A percentile compares a stretch with the other conserved stretches of the same genome.
phyloP scores from a whole-genome alignment of 2,888 invertebrate genomes.

The Norana najaformis region DNA sequence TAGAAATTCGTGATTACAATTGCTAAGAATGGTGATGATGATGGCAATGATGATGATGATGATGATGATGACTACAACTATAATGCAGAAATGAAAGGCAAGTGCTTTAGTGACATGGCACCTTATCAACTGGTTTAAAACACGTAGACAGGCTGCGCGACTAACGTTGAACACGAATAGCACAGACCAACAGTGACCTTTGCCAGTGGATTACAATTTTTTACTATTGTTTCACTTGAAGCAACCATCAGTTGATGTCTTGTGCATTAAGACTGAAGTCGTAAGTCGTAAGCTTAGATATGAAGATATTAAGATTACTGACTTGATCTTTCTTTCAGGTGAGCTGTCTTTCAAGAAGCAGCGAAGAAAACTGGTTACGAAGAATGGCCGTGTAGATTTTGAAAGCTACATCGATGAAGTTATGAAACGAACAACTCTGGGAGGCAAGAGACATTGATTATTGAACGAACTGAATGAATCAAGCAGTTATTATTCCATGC shows the following conservation, averaged over 20 bases:
- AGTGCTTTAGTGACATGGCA: too few relatives aligned
- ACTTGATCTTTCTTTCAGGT: neutral
- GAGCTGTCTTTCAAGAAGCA: slow-evolving; percentile 30
- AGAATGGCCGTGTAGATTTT: slow-evolving; percentile 14
- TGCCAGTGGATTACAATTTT: too few relatives aligned
- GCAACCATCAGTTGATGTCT: neutral
- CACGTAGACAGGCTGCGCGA: too few relatives aligned
- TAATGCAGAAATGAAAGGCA: neutral
- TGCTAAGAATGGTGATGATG: too few relatives aligned
- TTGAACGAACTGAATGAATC: neutral
- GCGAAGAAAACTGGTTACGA: slow-evolving; percentile 14
- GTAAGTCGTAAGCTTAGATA: neutral
- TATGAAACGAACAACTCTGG: slow-evolving; percentile 20
- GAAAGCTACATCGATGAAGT: slow-evolving; percentile 24
- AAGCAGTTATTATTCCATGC: neutral
- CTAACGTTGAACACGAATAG: too few relatives aligned
- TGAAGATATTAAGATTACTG: too few relatives aligned
- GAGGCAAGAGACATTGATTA: slow-evolving; percentile 17
- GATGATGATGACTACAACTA: neutral
- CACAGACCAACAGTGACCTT: too few relatives aligned
- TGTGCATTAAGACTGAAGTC: neutral
- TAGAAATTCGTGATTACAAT: too few relatives aligned
- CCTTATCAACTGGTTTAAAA: too few relatives aligned
- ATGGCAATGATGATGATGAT: neutral
- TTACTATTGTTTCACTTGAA: neutral